These are phyloP conservation scores for Scophthalmus maximus DNA, from an alignment of 2,113 vertebrate species.

Conservation along the genomic window DNA sequence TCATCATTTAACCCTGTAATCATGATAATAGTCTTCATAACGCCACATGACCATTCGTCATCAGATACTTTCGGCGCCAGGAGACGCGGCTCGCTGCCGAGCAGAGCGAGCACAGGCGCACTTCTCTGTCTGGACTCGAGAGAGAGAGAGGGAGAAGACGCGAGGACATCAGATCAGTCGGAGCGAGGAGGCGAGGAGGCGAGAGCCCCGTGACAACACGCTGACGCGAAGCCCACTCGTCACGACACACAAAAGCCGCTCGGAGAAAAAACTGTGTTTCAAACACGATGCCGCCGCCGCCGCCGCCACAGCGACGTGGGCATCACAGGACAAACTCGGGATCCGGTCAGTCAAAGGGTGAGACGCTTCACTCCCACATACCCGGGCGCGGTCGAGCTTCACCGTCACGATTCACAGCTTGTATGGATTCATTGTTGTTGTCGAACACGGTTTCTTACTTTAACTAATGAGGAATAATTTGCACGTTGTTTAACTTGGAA, in stretches of 20 bases:
- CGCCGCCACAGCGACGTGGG: slow-evolving; percentile 39
- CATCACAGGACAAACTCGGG: slow-evolving; percentile 50
- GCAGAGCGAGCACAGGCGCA: background rate
- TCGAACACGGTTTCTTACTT: background rate
- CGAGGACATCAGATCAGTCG: too few relatives aligned
- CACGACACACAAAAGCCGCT: slow-evolving; percentile 62
- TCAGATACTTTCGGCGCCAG: background rate
- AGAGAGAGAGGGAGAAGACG: slow-evolving; percentile 27
- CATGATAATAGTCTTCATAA: background rate
- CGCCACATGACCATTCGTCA: background rate
- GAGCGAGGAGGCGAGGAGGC: slow-evolving; percentile 52
- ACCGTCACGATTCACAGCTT: slow-evolving; percentile 57
- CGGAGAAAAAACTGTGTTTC: too few relatives aligned
- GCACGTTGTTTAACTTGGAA: slow-evolving; percentile 1
- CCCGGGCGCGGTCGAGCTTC: slow-evolving; percentile 27
- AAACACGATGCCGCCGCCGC: slow-evolving; percentile 32
- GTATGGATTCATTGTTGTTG: background rate
- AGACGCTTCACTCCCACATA: slow-evolving; percentile 63
- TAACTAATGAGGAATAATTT: background rate
- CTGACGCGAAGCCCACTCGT: slow-evolving; percentile 49
- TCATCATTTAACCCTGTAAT: background rate
- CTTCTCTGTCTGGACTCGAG: slow-evolving; percentile 34
- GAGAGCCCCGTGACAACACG: slow-evolving; percentile 22
- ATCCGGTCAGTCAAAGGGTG: slow-evolving; percentile 56
- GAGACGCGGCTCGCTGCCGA: background rate